Base-by-base conservation (phyloP, 2,888 invertebrate genomes). In the Diogma glabrata region DNA sequence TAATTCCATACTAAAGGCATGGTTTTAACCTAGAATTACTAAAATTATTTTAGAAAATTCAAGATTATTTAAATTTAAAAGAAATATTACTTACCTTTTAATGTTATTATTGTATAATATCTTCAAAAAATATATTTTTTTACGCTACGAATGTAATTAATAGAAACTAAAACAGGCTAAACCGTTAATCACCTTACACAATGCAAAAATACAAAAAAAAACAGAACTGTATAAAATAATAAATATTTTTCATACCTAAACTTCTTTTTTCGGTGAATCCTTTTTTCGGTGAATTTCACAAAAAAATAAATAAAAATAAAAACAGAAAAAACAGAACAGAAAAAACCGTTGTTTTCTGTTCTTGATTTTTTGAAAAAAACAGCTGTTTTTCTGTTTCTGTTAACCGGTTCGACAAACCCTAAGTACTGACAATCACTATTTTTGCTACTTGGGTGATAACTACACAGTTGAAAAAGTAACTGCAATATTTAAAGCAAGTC, bases 321-420 rank as follows among this genome's bases (percentile, higher is more conserved):
- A n/a, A n/a, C n/a, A n/a, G n/a, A n/a, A n/a, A n/a, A n/a, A 40
- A 40, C 40, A 40, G 40, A 19, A 40, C 17, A 8, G 19, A 40
- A 40, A 40, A 40, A 19, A 36, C 17, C 36, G 36, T 19, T 19
- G 40, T 40, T 40, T 40, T 19, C 19, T 19, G 19, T 40, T 40
- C 19, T 40, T 19, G 17, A 40, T 17, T 40, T 47, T 48, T 48
- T 33, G 30, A 19, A 48, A 48, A 48, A 48, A 48, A 48, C 28
- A 48, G 20, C 28, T 48, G 33, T 48, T 48, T 48, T 48, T 20
- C 48, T 9, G 48, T 48, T 48, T 24, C 28, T 26, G 28, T 47
- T 28, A 47, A 47, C 12, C 14, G n/a, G 28, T 19, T 14, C 19
- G 36, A 36, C 3, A 36, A 14, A 36, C 16, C 16, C 4, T 36